phyloP scores from a whole-genome alignment of 2,113 vertebrate genomes.

The Eolophus roseicapilla region DNA sequence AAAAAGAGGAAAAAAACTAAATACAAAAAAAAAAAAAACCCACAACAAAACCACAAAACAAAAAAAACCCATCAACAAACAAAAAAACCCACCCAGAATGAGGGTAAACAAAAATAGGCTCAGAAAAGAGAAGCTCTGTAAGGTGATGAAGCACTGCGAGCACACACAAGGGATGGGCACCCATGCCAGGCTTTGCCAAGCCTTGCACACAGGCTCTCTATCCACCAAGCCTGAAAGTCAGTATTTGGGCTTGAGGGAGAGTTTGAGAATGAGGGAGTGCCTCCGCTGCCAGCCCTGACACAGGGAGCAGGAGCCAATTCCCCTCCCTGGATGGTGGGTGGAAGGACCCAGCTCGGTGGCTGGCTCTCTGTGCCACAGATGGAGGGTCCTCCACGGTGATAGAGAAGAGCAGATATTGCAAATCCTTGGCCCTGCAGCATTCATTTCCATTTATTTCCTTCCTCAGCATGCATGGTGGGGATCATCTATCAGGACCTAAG shows the following conservation, averaged over 20 bases:
- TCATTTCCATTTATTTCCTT: neutral
- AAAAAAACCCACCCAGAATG: neutral
- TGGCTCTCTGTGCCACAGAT: accelerated
- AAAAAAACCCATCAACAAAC: too few relatives aligned
- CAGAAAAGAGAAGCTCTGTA: neutral
- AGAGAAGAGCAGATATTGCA: neutral
- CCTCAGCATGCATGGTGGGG: neutral
- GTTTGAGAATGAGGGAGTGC: neutral
- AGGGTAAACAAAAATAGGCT: neutral
- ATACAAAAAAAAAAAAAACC: too few relatives aligned
- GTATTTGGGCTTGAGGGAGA: neutral
- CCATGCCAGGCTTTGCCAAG: neutral
- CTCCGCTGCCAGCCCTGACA: accelerated
- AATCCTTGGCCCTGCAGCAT: neutral
- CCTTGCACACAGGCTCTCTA: accelerated
- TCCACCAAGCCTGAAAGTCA: neutral
- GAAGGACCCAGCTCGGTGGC: accelerated
- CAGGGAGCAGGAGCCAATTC: neutral
- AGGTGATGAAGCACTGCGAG: neutral
- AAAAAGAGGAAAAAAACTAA: neutral
- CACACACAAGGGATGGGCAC: neutral
- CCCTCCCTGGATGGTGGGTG: neutral
- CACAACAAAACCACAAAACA: too few relatives aligned
- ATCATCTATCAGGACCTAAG: neutral
- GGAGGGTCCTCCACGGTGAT: neutral